Evolutionary conservation across 2,113 vertebrate genomes (phyloP).

Genomic region (Rhagologus leucostigma): DNA sequence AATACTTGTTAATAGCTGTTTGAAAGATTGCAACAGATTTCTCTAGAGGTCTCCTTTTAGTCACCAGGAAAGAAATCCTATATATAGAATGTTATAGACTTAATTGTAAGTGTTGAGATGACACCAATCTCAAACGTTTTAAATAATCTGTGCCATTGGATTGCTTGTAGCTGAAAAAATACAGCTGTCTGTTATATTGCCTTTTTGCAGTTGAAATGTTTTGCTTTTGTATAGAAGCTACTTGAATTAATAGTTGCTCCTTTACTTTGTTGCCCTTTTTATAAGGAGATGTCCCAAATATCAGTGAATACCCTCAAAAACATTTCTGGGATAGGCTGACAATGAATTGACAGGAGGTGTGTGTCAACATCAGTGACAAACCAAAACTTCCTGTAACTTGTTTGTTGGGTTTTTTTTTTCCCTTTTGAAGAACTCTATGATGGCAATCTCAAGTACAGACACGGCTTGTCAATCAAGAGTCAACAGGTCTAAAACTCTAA

Average conservation of each 20-base stretch:
- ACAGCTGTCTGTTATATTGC: background rate
- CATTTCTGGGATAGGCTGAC: background rate
- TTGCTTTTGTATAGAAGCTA: background rate
- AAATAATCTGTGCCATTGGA: background rate
- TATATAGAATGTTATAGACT: background rate
- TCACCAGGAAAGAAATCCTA: background rate
- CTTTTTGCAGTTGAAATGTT: background rate
- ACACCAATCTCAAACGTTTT: background rate
- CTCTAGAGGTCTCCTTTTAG: slow-evolving; percentile 8
- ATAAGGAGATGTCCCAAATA: background rate
- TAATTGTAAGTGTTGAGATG: background rate
- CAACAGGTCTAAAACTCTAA: background rate
- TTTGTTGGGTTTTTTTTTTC: background rate
- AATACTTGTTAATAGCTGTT: background rate
- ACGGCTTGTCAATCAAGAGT: background rate
- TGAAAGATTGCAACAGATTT: background rate
- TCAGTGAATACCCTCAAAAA: background rate
- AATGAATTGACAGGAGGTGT: background rate
- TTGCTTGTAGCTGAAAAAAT: background rate
- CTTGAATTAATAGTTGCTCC: background rate
- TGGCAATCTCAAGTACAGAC: background rate
- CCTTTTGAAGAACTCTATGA: background rate
- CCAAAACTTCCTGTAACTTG: background rate
- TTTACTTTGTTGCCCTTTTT: background rate
- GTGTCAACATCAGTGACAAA: background rate